Evolutionary conservation across 2,797 vertebrate species (phyloP).

Genomic region (Cuculus canorus): DNA sequence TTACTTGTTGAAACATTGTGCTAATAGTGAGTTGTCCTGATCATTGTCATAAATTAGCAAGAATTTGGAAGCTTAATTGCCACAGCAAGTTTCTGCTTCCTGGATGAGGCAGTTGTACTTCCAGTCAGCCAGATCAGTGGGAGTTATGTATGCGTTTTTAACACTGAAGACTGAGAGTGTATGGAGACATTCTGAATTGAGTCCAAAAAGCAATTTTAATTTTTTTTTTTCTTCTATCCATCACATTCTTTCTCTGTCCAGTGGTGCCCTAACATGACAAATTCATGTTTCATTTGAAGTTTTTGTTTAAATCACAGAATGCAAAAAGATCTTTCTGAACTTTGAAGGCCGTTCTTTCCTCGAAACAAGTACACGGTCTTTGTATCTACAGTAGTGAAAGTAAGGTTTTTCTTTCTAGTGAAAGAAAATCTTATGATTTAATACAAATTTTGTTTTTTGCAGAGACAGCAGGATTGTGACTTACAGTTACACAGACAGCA

Average conservation of each 20-base stretch:
- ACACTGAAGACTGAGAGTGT: background rate
- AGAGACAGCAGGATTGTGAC: conserved; percentile 33
- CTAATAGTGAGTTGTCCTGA: background rate
- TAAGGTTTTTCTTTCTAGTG: no score
- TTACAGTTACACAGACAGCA: background rate
- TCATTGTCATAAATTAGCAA: background rate
- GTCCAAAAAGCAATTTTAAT: background rate
- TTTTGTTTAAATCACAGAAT: background rate
- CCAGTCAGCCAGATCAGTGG: background rate
- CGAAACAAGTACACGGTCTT: background rate
- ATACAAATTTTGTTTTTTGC: conserved; percentile 27
- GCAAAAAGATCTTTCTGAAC: background rate
- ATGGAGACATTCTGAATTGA: background rate
- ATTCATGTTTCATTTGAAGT: background rate
- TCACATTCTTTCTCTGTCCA: background rate
- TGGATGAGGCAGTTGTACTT: background rate
- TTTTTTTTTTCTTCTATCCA: background rate
- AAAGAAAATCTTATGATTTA: background rate
- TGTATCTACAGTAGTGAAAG: background rate
- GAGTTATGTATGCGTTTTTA: background rate
- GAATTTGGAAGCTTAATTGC: background rate
- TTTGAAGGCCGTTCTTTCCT: background rate
- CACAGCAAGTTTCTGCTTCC: background rate
- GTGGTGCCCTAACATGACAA: background rate
- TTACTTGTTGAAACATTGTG: background rate